These are phyloP conservation scores for Coptodon rendalli DNA, from an alignment of 2,113 vertebrate species.

Conservation along the genomic window DNA sequence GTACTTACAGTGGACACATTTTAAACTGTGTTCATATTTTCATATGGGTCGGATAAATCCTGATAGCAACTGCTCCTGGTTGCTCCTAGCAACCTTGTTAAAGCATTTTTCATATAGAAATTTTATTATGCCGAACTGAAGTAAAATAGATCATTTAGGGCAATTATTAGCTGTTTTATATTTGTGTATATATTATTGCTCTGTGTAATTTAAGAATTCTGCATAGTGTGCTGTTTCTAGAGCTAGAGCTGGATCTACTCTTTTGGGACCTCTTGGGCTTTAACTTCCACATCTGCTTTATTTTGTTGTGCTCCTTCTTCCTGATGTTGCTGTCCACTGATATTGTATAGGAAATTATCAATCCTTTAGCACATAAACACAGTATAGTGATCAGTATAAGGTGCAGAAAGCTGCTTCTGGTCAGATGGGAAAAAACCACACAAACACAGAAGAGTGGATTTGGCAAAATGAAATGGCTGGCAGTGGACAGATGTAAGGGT, in stretches of 20 bases:
- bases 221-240: accelerated
- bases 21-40: not conserved
- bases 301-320: not conserved
- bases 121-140: not conserved
- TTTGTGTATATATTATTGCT: not conserved
- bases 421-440: not conserved
- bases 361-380: not conserved
- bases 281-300: not conserved
- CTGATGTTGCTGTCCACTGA: not conserved
- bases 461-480: not conserved
- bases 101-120: not conserved
- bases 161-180: not conserved
- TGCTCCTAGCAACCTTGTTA: not conserved
- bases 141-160: not conserved
- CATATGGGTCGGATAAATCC: not conserved
- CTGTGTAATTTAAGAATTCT: not conserved
- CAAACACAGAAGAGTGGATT: not conserved
- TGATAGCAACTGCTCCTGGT: not conserved
- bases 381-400: not conserved
- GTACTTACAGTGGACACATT: not conserved
- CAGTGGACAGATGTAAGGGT: accelerated
- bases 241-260: accelerated
- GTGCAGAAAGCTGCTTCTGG: not conserved
- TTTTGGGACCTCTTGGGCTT: not conserved
- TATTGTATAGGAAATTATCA: not conserved